Conservation (phyloP, 1,140 invertebrate genomes). For the Acromyrmex charruanus region DNA sequence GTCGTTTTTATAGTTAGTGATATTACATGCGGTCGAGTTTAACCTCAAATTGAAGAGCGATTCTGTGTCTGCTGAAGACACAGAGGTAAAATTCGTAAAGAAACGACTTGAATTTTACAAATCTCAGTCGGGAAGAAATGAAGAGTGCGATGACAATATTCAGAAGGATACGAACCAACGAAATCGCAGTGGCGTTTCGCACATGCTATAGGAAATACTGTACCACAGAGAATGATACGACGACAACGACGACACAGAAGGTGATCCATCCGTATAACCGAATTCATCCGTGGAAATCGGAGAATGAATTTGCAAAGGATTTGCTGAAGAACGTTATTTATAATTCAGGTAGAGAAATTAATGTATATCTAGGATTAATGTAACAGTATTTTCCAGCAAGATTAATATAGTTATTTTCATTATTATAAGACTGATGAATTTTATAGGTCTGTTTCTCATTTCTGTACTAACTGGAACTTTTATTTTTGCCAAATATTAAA, state of each 20-base stretch:
- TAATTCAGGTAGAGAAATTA: slow-evolving; percentile 74
- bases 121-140: neutral
- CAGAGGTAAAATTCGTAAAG: neutral
- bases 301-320: slow-evolving; percentile 69
- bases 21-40: neutral
- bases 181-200: neutral
- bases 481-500: too few species aligned
- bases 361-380: neutral
- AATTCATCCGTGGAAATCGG: slow-evolving; percentile 82
- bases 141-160: neutral
- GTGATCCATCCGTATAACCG: slow-evolving; percentile 75
- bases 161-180: neutral
- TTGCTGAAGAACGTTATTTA: slow-evolving; percentile 78
- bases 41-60: slow-evolving; percentile 11
- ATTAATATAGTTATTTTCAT: neutral
- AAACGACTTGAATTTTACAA: neutral
- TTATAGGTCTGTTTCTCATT: neutral
- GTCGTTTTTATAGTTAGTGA: neutral
- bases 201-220: neutral
- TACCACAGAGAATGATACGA: neutral
- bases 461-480: neutral
- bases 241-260: slow-evolving; percentile 40
- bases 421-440: neutral
- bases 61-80: neutral
- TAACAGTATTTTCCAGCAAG: neutral